Percentiles rank a stretch among this genome's conserved stretches.
These are phyloP conservation scores for Drosophila elegans DNA, from an alignment of 1,140 invertebrate genomes.

Conservation along the genomic window DNA sequence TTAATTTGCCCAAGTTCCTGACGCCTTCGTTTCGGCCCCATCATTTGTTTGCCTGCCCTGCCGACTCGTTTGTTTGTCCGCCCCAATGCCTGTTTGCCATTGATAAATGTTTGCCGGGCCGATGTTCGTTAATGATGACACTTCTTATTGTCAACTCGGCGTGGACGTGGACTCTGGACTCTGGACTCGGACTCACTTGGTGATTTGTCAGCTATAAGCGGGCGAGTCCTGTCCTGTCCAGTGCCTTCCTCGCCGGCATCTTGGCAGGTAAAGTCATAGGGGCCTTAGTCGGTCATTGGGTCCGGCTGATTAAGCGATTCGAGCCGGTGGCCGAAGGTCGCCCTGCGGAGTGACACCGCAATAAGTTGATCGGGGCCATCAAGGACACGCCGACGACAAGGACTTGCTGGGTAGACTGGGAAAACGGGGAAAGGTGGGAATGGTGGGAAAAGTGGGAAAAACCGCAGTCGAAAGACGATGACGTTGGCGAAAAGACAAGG, in stretches of 20 bases:
- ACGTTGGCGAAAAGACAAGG: constrained; percentile 8
- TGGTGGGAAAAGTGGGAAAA: neutral
- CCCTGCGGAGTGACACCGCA: constrained; percentile 19
- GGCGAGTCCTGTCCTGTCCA: constrained; percentile 5
- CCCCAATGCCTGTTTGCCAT: constrained; percentile 44
- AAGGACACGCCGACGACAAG: constrained; percentile 21
- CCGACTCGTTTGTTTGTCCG: neutral
- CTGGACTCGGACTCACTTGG: constrained; percentile 45
- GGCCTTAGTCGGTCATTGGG: constrained; percentile 6
- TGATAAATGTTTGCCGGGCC: constrained; percentile 66
- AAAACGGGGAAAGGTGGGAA: neutral
- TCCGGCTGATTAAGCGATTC: constrained; percentile 49
- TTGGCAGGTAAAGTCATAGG: constrained; percentile 50
- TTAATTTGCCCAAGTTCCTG: constrained; percentile 72
- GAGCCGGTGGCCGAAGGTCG: neutral
- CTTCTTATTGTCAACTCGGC: constrained; percentile 67
- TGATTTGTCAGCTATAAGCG: constrained; percentile 73
- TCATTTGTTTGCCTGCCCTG: constrained; percentile 56
- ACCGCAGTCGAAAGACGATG: neutral
- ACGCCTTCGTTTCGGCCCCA: constrained; percentile 60
- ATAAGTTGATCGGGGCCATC: constrained; percentile 21
- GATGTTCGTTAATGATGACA: constrained; percentile 76
- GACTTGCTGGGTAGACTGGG: constrained; percentile 1
- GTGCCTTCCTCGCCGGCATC: neutral
- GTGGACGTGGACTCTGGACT: too few species aligned